Conservation (phyloP, 1,140 invertebrate species). For the Drosophila obscura region DNA sequence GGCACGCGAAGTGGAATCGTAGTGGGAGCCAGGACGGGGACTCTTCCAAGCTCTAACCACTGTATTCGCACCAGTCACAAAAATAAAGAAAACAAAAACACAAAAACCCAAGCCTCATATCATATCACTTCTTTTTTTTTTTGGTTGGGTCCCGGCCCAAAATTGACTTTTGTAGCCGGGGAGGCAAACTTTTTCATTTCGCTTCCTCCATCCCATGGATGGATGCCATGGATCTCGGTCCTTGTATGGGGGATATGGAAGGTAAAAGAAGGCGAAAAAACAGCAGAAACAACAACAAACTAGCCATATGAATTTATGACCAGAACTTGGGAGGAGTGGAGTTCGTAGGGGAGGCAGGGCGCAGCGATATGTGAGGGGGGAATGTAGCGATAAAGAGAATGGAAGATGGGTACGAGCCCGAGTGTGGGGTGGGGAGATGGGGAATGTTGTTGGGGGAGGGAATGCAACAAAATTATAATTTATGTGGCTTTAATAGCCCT, state of each 20-base stretch:
- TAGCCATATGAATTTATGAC: constrained; percentile 80
- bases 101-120: constrained; percentile 23
- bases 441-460: constrained; percentile 9
- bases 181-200: constrained; percentile 66
- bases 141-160: constrained; percentile 1
- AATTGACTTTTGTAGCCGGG: constrained; percentile 15
- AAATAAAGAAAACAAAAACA: too few relatives aligned
- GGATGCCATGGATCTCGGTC: neutral
- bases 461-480: constrained; percentile 82
- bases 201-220: constrained; percentile 11
- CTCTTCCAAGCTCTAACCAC: neutral
- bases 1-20: neutral
- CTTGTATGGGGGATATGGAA: constrained; percentile 14
- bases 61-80: neutral
- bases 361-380: too few relatives aligned
- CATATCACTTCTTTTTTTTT: neutral
- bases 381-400: neutral
- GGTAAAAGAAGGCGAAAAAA: constrained; percentile 32
- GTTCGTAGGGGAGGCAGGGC: neutral
- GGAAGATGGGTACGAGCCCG: too few relatives aligned
- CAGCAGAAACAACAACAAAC: constrained; percentile 53
- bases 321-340: constrained; percentile 18
- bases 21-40: too few relatives aligned
- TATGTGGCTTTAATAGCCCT: constrained; percentile 81
- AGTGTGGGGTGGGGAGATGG: too few relatives aligned